Percentiles rank a stretch among this genome's conserved stretches.
phyloP scores from a whole-genome alignment of 2,888 invertebrate genomes.

The Macroteleia sp. region DNA sequence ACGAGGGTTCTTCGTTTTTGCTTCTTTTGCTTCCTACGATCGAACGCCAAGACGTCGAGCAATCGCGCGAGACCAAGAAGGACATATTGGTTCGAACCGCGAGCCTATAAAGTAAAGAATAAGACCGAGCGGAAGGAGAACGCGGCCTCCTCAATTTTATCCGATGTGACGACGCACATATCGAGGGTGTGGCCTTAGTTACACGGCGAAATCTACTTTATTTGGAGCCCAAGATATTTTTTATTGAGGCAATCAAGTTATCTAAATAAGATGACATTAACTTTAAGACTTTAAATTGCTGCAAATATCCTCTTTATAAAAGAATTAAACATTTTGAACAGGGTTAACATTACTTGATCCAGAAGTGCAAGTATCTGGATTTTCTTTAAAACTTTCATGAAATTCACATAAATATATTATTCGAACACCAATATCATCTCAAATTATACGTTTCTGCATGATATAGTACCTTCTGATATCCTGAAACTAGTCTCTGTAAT shows the following conservation, averaged over 20 bases:
- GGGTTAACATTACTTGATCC: too few relatives aligned
- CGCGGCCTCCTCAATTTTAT: conserved; percentile 66
- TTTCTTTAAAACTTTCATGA: too few relatives aligned
- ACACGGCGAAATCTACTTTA: conserved; percentile 31
- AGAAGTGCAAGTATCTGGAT: too few relatives aligned
- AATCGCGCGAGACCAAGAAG: conserved; percentile 58
- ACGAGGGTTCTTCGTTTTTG: conserved; percentile 59
- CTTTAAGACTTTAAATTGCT: too few relatives aligned
- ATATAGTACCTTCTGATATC: too few relatives aligned
- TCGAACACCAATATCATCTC: too few relatives aligned
- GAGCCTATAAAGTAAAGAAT: conserved; percentile 67
- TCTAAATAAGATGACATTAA: too few relatives aligned
- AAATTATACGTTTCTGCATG: too few relatives aligned
- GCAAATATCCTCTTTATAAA: too few relatives aligned
- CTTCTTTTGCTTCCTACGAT: conserved; percentile 64
- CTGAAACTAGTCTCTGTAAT: too few relatives aligned
- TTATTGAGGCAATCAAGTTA: conserved; percentile 1
- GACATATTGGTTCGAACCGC: conserved; percentile 61
- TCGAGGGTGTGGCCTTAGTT: conserved; percentile 65
- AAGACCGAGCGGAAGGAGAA: conserved; percentile 68
- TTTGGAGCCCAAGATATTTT: conserved; percentile 25
- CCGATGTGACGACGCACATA: conserved; percentile 63
- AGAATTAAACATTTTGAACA: too few relatives aligned
- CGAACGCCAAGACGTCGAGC: conserved; percentile 43
- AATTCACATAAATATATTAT: too few relatives aligned